Evolutionary conservation across 2,797 vertebrate species (phyloP).

Genomic region (Poeciliopsis gracilis): DNA sequence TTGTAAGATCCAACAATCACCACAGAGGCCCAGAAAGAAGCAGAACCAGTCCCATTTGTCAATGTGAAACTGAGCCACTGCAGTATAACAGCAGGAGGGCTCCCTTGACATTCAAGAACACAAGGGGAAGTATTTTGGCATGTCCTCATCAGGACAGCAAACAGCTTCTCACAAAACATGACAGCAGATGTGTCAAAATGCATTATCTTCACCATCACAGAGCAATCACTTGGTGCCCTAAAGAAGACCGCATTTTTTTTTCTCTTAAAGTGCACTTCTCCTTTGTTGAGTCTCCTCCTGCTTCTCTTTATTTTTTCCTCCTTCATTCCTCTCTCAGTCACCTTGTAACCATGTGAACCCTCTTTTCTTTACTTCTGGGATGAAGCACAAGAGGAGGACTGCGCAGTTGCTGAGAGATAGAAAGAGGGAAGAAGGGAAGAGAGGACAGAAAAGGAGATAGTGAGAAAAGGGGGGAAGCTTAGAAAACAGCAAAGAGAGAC

Average conservation of each 20-base stretch:
- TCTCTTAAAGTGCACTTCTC: slow-evolving; percentile 21
- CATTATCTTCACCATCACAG: slow-evolving; percentile 20
- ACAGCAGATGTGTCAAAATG: slow-evolving; percentile 24
- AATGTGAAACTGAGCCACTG: neutral
- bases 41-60: neutral
- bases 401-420: slow-evolving; percentile 50
- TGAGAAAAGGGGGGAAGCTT: slow-evolving; percentile 16
- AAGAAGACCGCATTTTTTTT: neutral
- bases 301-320: slow-evolving; percentile 7
- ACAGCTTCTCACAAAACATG: slow-evolving; percentile 33
- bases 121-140: slow-evolving; percentile 8
- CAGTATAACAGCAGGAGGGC: neutral
- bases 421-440: slow-evolving; percentile 14
- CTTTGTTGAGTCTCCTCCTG: slow-evolving; percentile 33
- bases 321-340: slow-evolving; percentile 36
- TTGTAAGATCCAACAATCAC: neutral
- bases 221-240: slow-evolving; percentile 12
- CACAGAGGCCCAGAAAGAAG: neutral
- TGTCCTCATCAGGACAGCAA: slow-evolving; percentile 34
- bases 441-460: slow-evolving; percentile 33
- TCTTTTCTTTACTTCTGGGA: slow-evolving; percentile 48
- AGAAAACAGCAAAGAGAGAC: slow-evolving; percentile 15
- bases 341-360: slow-evolving; percentile 48
- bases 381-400: slow-evolving; percentile 52
- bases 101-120: slow-evolving; percentile 13